Evolutionary conservation across 2,888 invertebrate species (phyloP), one percentile per base, ranked within the genome.

Genomic region (Andrena flavipes): DNA sequence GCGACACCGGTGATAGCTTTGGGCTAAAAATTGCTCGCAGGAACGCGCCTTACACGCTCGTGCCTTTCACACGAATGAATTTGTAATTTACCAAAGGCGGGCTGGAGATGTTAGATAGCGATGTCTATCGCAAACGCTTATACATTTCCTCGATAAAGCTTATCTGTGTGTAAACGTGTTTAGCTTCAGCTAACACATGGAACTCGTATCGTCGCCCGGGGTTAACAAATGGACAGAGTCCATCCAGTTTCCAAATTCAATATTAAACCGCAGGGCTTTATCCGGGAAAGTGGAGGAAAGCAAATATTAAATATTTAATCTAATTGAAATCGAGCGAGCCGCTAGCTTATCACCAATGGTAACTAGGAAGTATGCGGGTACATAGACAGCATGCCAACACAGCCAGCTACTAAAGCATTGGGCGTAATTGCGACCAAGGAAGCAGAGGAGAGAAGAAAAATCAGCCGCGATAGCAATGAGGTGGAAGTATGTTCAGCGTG

Each of bases 401-500:
- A 48, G 56, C 48, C 33, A 67, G 48, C 26, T 33, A 26, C 4
- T 6, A 30, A 56, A 75, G 70, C 71, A 63, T 35, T 26, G 23
- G 8, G 54, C 35, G 16, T 20, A 63, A 71, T 23, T 35, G 70
- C 51, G 56, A 68, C 35, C 51, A 48, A 5, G 16, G 48, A 70
- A 48, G 48, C 65, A 23, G 20, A 26, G 29, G 54, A 23, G 59
- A 60, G 35, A 42, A 51, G 54, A 68, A 63, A 82, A 87, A 75
- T 67, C 54, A 62, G 69, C 29, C 48, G 70, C 49, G 35, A 67
- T 35, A 77, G 67, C 51, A 74, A 42, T 71, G 59, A 10, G 59
- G 64, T 71, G 42, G 62, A 82, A 65, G 80, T 73, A 70, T 73
- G 42, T 48, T 56, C 87, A 85, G 85, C 79, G 84, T 86, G 86